Evolutionary conservation across 2,888 invertebrate genomes (phyloP), one percentile per base, ranked within the genome.

Genomic region (Drosophila anceps): DNA sequence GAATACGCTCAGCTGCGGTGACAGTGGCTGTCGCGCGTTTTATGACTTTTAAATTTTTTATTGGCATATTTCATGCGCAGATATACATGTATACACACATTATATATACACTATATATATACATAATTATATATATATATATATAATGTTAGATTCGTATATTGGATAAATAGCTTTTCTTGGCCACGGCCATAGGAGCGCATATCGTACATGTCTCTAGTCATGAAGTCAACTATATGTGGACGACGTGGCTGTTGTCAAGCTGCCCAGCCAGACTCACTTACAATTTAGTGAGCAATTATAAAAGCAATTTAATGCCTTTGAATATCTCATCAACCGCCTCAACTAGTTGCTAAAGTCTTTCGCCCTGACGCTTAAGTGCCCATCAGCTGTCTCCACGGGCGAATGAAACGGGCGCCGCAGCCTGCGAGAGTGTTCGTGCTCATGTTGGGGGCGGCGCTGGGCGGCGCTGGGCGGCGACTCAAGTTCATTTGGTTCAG

Each of bases 171-270:
- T 35, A 43, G 48, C 13, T 67, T 75, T 71, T 76, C 76, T 71
- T 84, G 82, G 85, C 83, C 83, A 84, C 53, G 77, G 76, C 48
- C 80, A 71, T 44, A 55, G 39, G 39, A 43, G 50, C n/a, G 12
- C 7, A 39, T 18, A n/a, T n/a, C n/a, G n/a, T n/a, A 60, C 27
- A 51, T 59, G 18, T 37, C 31, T 33, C 31, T 15, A 33, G 33
- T 24, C 31, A 46, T 46, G 35, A 44, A 46, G 20, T 12, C 31
- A 33, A n/a, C n/a, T 41, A 24, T 33, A 27, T n/a, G n/a, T n/a
- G n/a, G n/a, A n/a, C n/a, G 44, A 24, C 24, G 15, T 18, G 18
- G 44, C 8, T 1, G 15, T 13, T 13, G 54, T 12, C 43, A 1
- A 48, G n/a, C n/a, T 12, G 35, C 24, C 51, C 15, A 3, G 18